These are phyloP conservation scores for Silurus aristotelis DNA, from an alignment of 2,797 vertebrate genomes.

Conservation along the genomic window DNA sequence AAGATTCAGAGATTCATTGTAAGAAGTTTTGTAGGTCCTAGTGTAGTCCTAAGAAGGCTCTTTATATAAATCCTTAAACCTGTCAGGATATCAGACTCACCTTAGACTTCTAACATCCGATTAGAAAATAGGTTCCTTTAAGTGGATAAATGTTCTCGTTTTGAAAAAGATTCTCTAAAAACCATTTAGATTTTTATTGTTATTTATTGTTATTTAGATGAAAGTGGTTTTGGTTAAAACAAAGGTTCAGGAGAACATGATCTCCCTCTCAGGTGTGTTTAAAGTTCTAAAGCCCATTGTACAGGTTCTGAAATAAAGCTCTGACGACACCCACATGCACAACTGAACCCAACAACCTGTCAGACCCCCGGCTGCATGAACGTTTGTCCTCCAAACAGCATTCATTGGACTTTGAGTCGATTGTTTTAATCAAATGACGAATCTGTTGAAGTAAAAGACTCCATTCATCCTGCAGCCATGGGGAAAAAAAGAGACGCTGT, in stretches of 20 bases:
- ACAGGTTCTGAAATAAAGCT: slow-evolving; percentile 1
- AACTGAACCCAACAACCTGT: slow-evolving; percentile 66
- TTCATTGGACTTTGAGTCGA: slow-evolving; percentile 66
- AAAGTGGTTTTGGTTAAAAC: neutral
- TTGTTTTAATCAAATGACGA: slow-evolving; percentile 64
- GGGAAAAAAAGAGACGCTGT: slow-evolving; percentile 47
- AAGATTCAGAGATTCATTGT: too few species aligned
- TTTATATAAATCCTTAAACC: neutral
- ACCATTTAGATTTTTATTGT: too few species aligned
- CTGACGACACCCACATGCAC: slow-evolving; percentile 58
- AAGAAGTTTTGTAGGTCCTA: neutral
- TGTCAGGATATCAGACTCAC: neutral
- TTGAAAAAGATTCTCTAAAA: neutral
- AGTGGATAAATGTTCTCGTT: neutral
- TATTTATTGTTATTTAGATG: neutral
- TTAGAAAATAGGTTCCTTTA: neutral
- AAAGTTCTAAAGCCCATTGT: neutral
- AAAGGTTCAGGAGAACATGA: neutral
- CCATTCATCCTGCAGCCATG: slow-evolving; percentile 63
- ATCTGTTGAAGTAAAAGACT: slow-evolving; percentile 60
- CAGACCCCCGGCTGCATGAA: slow-evolving; percentile 56
- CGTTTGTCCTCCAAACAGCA: slow-evolving; percentile 58
- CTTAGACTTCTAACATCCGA: neutral
- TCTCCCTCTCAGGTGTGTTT: neutral
- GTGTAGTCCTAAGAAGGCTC: neutral